Conservation (phyloP, 64 coral and sea anemone genomes). For the Catalaphyllia jardinei region DNA sequence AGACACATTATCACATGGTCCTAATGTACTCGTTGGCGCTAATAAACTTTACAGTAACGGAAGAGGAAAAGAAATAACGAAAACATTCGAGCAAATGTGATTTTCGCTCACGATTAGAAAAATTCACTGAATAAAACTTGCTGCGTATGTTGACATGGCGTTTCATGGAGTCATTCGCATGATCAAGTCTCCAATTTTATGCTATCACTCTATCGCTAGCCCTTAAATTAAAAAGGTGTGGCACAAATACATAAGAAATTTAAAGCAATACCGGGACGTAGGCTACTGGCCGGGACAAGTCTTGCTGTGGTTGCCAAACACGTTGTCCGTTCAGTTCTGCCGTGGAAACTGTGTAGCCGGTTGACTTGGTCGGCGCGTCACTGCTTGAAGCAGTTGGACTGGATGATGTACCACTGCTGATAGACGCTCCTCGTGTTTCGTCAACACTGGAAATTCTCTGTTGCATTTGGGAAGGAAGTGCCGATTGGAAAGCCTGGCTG, state of each 20-base stretch:
- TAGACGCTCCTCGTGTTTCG: slow-evolving; percentile 61
- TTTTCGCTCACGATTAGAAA: neutral
- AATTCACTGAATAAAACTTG: neutral
- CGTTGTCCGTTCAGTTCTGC: slow-evolving; percentile 80
- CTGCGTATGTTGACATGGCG: slow-evolving; percentile 13
- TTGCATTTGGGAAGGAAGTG: slow-evolving; percentile 82
- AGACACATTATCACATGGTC: neutral
- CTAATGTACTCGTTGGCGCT: neutral
- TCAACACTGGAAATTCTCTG: slow-evolving; percentile 85
- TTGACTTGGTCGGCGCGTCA: slow-evolving; percentile 55
- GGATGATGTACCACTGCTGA: slow-evolving; percentile 60
- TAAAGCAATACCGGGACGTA: slow-evolving; percentile 99
- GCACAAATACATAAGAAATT: slow-evolving; percentile 61
- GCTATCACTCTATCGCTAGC: slow-evolving; percentile 65
- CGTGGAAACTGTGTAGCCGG: slow-evolving; percentile 66
- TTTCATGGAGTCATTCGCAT: neutral
- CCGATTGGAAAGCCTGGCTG: slow-evolving; percentile 77
- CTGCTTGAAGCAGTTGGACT: slow-evolving; percentile 86
- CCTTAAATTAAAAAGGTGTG: slow-evolving; percentile 75
- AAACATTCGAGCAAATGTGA: slow-evolving; percentile 10
- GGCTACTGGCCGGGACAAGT: slow-evolving; percentile 85
- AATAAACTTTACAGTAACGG: slow-evolving; percentile 10
- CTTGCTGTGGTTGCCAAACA: slow-evolving; percentile 94
- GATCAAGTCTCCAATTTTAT: slow-evolving; percentile 36
- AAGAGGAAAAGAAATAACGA: neutral